A percentile compares a stretch with the other conserved stretches of the same genome.
Evolutionary conservation across 92 coral and sea anemone genomes (phyloP).

Genomic region (Ricordea florida): DNA sequence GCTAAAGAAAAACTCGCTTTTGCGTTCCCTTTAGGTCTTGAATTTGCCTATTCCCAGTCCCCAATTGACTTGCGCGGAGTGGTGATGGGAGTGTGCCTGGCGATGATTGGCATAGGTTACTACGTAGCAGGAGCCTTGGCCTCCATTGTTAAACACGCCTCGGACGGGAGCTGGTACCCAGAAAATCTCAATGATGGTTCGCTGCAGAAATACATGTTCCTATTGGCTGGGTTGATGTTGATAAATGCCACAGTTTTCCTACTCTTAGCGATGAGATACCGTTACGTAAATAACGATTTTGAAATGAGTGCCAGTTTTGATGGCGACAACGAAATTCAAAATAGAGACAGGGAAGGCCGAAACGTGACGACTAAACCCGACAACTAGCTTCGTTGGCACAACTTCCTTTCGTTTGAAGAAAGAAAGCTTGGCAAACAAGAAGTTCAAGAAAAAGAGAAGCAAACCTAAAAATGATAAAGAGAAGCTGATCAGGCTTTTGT

Average conservation of each 20-base stretch:
- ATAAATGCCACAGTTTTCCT: constrained; percentile 70
- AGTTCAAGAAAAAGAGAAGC: too few species aligned
- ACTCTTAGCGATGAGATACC: constrained; percentile 66
- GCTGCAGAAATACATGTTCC: constrained; percentile 81
- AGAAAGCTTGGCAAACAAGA: too few species aligned
- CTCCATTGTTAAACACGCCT: constrained; percentile 64
- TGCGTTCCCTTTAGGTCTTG: constrained; percentile 59
- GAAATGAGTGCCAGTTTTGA: too few species aligned
- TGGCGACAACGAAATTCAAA: too few species aligned
- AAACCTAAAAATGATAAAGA: too few species aligned
- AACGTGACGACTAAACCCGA: too few species aligned
- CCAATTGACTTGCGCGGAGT: constrained; percentile 84
- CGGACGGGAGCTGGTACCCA: constrained; percentile 63
- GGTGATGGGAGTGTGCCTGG: constrained; percentile 88
- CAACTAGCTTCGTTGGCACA: too few species aligned
- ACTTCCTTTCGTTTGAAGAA: too few species aligned
- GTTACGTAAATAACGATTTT: too few species aligned
- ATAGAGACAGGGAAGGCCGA: too few species aligned
- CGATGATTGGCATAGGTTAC: constrained; percentile 82
- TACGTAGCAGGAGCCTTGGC: constrained; percentile 72
- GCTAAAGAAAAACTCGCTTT: neutral
- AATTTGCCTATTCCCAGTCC: constrained; percentile 92
- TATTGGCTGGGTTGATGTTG: constrained; percentile 81
- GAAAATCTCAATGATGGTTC: constrained; percentile 74
- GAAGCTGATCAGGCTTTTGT: too few species aligned